Evolutionary conservation across 2,888 invertebrate species (phyloP).

Genomic region (Leptinotarsa tumamoca): DNA sequence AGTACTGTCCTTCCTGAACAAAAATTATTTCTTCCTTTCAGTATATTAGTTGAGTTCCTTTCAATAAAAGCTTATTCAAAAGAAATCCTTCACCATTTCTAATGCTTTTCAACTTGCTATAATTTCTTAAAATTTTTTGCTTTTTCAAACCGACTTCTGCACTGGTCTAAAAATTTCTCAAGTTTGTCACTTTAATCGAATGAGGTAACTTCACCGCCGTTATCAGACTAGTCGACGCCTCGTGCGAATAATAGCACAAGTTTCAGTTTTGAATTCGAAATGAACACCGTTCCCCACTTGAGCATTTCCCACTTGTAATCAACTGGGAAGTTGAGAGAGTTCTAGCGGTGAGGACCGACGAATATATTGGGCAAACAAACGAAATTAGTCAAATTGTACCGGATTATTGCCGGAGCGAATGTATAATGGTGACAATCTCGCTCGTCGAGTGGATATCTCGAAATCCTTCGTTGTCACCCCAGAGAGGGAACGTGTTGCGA

Average conservation of each 20-base stretch:
- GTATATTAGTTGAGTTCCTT: too few relatives aligned
- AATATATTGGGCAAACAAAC: conserved; percentile 21
- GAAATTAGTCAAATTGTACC: conserved; percentile 19
- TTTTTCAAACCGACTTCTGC: too few relatives aligned
- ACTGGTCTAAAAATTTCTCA: too few relatives aligned
- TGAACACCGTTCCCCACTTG: conserved; percentile 12
- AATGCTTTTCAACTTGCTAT: too few relatives aligned
- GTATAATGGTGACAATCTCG: not conserved
- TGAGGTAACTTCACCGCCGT: not conserved
- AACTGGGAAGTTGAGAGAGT: conserved; percentile 20
- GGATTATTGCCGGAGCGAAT: conserved; percentile 16
- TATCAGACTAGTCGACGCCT: not conserved
- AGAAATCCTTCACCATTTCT: too few relatives aligned
- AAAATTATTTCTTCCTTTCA: too few relatives aligned
- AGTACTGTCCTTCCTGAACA: too few relatives aligned
- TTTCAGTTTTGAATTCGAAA: conserved; percentile 23
- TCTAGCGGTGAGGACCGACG: conserved; percentile 1
- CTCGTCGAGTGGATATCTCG: not conserved
- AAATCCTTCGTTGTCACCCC: not conserved
- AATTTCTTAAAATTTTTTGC: too few relatives aligned
- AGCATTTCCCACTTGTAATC: conserved; percentile 21
- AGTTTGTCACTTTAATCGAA: not conserved
- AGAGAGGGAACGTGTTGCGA: not conserved
- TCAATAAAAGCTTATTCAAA: too few relatives aligned
- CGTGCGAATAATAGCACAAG: conserved; percentile 17